Evolutionary conservation across 2,113 vertebrate species (phyloP).

Genomic region (Chamaea fasciata): DNA sequence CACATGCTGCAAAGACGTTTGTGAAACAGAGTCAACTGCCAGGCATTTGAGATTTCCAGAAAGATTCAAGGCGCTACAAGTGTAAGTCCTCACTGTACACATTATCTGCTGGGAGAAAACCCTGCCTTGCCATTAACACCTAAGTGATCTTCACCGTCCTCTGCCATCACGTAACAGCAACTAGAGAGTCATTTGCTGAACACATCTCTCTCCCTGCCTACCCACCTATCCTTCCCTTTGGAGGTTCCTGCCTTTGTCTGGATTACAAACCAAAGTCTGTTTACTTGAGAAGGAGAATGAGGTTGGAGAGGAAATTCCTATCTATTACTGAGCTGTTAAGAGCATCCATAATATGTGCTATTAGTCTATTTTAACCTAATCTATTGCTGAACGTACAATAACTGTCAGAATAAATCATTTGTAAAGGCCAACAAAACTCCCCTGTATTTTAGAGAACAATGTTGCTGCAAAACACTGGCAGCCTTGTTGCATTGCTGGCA

Average conservation of each 20-base stretch:
- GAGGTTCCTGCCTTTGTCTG: neutral
- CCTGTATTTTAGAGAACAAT: neutral
- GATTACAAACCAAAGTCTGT: neutral
- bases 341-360: slow-evolving; percentile 32
- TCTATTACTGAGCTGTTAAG: slow-evolving; percentile 34
- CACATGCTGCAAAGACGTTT: accelerated
- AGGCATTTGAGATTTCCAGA: neutral
- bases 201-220: neutral
- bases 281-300: neutral
- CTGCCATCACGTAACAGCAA: neutral
- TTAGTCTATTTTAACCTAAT: slow-evolving; percentile 53
- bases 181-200: neutral
- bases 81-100: neutral
- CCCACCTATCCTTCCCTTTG: neutral
- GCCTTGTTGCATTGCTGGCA: neutral
- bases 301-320: neutral
- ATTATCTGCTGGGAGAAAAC: neutral
- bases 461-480: neutral
- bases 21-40: neutral
- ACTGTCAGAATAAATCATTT: slow-evolving; percentile 22
- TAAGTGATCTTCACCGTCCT: neutral
- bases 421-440: slow-evolving; percentile 34
- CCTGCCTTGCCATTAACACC: neutral
- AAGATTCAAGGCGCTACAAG: neutral
- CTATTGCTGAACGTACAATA: slow-evolving; percentile 47